These are phyloP conservation scores for Sitta europaea DNA, from an alignment of 2,113 vertebrate genomes.

Conservation along the genomic window DNA sequence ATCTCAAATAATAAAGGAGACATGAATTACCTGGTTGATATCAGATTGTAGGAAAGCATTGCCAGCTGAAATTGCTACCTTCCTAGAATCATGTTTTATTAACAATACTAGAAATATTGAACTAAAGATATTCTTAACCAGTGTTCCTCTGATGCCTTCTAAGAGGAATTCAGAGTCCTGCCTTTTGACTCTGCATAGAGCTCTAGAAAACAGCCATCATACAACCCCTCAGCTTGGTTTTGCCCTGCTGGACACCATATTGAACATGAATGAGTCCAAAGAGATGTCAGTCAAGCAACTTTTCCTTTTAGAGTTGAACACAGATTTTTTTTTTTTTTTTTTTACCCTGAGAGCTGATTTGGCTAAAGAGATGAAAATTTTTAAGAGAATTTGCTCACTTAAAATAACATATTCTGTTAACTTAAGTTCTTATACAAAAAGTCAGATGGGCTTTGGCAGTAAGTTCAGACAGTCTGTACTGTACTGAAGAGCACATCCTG, in stretches of 20 bases:
- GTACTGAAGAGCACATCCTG: slow-evolving; percentile 19
- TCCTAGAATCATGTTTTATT: neutral
- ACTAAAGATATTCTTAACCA: neutral
- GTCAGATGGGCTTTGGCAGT: slow-evolving; percentile 29
- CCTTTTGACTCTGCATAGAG: neutral
- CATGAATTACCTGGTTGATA: neutral
- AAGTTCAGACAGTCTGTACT: slow-evolving; percentile 12
- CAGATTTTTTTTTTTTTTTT: neutral
- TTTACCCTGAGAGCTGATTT: neutral
- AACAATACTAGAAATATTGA: neutral
- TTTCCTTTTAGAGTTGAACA: neutral
- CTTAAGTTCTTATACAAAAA: neutral
- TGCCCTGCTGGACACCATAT: neutral
- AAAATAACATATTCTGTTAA: neutral
- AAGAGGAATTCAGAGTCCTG: neutral
- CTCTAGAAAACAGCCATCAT: neutral
- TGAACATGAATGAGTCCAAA: neutral
- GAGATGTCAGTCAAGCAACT: neutral
- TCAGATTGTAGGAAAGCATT: neutral
- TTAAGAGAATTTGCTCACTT: neutral
- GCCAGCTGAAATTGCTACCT: neutral
- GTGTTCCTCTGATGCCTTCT: neutral
- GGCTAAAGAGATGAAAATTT: neutral
- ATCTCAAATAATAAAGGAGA: neutral
- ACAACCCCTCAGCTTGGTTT: neutral